These are phyloP conservation scores for Caretta caretta DNA, from an alignment of 2,113 vertebrate species.

Conservation along the genomic window DNA sequence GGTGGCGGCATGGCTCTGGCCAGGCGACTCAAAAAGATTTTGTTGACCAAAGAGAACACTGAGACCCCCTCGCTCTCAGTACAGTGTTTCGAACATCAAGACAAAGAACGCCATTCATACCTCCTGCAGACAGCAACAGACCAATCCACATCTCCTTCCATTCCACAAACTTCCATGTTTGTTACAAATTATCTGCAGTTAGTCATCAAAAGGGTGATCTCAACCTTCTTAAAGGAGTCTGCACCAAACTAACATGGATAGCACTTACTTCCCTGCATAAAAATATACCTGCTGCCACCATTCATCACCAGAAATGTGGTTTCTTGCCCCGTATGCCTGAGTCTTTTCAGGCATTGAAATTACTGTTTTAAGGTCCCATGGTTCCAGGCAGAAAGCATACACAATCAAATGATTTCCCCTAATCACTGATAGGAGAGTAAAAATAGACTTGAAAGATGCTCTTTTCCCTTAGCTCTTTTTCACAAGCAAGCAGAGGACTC, in stretches of 20 bases:
- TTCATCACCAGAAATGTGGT: not conserved
- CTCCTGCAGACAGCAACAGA: not conserved
- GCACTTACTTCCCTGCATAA: fast-evolving
- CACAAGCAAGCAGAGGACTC: not conserved
- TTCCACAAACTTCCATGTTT: not conserved
- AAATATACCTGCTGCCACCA: too few species aligned
- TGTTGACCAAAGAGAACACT: not conserved
- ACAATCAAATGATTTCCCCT: not conserved
- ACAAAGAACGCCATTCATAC: not conserved
- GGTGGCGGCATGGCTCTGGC: too few species aligned
- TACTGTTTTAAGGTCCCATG: fast-evolving
- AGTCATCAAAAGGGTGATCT: fast-evolving
- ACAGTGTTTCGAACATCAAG: not conserved
- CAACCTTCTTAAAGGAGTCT: fast-evolving
- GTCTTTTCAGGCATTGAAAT: not conserved
- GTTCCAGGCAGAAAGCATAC: not conserved
- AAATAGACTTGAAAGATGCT: not conserved
- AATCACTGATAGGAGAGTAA: fast-evolving
- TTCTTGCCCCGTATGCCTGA: not conserved
- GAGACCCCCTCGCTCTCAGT: not conserved
- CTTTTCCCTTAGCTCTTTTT: not conserved
- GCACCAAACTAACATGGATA: fast-evolving
- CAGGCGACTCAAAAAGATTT: not conserved
- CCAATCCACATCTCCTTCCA: not conserved
- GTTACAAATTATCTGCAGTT: not conserved